Evolutionary conservation across 2,113 vertebrate genomes (phyloP).

Genomic region (Nestor notabilis): DNA sequence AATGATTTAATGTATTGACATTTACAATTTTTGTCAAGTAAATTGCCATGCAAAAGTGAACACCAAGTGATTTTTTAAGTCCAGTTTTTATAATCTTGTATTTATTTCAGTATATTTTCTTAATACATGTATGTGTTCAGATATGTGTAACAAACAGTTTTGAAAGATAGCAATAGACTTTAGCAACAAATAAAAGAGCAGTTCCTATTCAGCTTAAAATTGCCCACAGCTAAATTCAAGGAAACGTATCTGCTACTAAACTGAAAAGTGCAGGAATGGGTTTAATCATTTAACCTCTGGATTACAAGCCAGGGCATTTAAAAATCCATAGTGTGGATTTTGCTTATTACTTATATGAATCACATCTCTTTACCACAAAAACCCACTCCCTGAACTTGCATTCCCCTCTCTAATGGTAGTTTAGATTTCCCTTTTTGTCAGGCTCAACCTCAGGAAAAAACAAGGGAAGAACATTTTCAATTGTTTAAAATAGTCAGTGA

Average conservation of each 20-base stretch:
- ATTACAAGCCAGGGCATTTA: conserved; percentile 53
- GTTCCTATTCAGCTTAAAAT: conserved; percentile 60
- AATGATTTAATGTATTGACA: background rate
- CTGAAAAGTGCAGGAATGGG: conserved; percentile 47
- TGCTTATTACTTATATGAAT: conserved; percentile 63
- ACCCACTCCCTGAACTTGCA: background rate
- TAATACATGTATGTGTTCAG: conserved; percentile 11
- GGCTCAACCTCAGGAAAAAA: conserved; percentile 39
- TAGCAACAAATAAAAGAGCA: conserved; percentile 72
- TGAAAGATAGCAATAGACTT: conserved; percentile 50
- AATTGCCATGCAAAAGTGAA: background rate
- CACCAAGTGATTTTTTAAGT: background rate
- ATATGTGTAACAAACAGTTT: conserved; percentile 22
- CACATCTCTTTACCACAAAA: conserved; percentile 51
- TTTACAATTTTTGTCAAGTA: background rate
- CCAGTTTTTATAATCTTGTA: background rate
- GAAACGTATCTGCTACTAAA: conserved; percentile 22
- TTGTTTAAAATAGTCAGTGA: conserved; percentile 69
- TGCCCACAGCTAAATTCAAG: conserved; percentile 70
- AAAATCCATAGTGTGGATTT: conserved; percentile 23
- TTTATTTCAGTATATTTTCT: conserved; percentile 4
- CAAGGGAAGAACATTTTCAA: conserved; percentile 56
- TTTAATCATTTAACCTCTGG: conserved; percentile 71
- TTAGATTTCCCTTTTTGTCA: conserved; percentile 55
- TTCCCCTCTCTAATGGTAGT: conserved; percentile 43